These are phyloP conservation scores for Ceratina calcarata DNA, from an alignment of 1,140 invertebrate genomes.

Conservation along the genomic window DNA sequence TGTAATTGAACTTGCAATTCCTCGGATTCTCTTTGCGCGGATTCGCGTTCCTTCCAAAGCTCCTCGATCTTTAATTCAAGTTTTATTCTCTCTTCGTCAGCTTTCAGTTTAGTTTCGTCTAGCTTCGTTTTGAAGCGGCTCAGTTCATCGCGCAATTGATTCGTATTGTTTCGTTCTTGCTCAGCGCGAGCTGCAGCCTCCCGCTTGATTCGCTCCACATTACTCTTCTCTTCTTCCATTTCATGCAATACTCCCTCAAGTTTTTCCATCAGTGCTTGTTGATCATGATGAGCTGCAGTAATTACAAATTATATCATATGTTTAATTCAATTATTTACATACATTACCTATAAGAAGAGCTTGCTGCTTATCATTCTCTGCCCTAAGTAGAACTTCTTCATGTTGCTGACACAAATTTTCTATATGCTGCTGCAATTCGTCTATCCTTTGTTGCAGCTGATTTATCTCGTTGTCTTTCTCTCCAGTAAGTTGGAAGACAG, in stretches of 20 bases:
- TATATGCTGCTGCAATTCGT: constrained; percentile 86
- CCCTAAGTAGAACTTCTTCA: constrained; percentile 89
- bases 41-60: constrained; percentile 86
- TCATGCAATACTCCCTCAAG: constrained; percentile 85
- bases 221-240: constrained; percentile 86
- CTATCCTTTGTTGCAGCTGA: constrained; percentile 86
- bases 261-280: constrained; percentile 89
- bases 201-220: constrained; percentile 85
- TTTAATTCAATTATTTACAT: background rate
- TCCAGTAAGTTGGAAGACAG: constrained; percentile 84
- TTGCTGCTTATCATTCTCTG: constrained; percentile 94
- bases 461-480: constrained; percentile 89
- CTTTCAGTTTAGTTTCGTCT: constrained; percentile 85
- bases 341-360: constrained; percentile 87
- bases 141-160: constrained; percentile 88
- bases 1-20: constrained; percentile 89
- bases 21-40: constrained; percentile 84
- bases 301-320: background rate
- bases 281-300: constrained; percentile 88
- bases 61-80: constrained; percentile 87
- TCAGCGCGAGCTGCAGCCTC: constrained; percentile 86
- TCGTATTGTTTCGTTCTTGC: constrained; percentile 86
- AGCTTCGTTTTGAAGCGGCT: constrained; percentile 84
- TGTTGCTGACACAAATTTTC: constrained; percentile 91
- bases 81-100: constrained; percentile 87